Percentiles rank a stretch among this genome's conserved stretches.
phyloP scores from a whole-genome alignment of 1,140 invertebrate species.

The Brachionus sp. region DNA sequence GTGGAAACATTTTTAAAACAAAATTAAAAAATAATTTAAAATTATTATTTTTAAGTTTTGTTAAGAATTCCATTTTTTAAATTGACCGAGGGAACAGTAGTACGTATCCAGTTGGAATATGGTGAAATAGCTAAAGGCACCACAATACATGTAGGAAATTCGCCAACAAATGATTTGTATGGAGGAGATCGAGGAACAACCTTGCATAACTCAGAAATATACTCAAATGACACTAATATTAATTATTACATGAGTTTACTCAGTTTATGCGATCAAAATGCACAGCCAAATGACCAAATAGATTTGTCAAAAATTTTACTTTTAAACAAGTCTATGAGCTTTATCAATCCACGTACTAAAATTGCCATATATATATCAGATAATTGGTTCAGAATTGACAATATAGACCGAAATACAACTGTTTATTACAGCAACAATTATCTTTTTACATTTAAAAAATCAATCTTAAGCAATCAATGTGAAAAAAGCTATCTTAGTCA shows the following conservation, averaged over 20 bases:
- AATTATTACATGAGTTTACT: constrained; percentile 34
- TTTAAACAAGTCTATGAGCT: constrained; percentile 8
- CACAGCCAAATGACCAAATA: background rate
- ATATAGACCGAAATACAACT: constrained; percentile 22
- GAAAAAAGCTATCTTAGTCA: constrained; percentile 12
- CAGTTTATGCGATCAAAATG: constrained; percentile 34
- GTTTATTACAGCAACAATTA: constrained; percentile 34
- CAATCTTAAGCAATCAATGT: background rate
- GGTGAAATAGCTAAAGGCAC: constrained; percentile 16
- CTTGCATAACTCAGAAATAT: constrained; percentile 15
- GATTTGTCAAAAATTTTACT: constrained; percentile 12
- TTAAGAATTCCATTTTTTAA: constrained; percentile 34
- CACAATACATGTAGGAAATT: constrained; percentile 36
- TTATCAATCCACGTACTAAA: constrained; percentile 17
- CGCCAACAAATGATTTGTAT: constrained; percentile 38
- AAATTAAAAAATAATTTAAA: too few relatives aligned
- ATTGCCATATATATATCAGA: constrained; percentile 19
- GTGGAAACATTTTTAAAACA: too few relatives aligned
- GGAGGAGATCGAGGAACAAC: constrained; percentile 28
- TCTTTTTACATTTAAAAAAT: background rate
- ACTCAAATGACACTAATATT: constrained; percentile 33
- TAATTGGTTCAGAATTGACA: constrained; percentile 34
- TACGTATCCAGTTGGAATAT: constrained; percentile 9
- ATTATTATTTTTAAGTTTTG: too few relatives aligned
- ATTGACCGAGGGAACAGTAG: background rate